phyloP scores from a whole-genome alignment of 2,888 invertebrate species.

The Ichneumoninae sp. region DNA sequence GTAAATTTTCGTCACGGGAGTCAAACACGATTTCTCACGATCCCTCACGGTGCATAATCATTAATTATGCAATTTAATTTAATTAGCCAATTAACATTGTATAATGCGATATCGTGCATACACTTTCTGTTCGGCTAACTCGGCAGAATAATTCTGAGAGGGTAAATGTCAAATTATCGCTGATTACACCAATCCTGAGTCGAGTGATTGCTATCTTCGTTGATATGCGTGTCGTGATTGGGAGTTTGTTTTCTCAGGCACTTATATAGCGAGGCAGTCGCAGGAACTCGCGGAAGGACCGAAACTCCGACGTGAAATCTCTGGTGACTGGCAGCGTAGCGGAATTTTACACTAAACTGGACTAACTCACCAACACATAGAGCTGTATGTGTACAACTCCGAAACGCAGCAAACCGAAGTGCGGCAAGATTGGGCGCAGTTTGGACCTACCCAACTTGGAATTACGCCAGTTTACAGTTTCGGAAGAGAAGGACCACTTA shows the following conservation, averaged over 20 bases:
- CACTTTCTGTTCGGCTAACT: not conserved
- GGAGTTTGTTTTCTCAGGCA: slow-evolving; percentile 31
- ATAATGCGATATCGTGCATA: not conserved
- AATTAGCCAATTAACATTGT: too few relatives aligned
- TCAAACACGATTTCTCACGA: too few relatives aligned
- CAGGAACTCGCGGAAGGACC: slow-evolving; percentile 27
- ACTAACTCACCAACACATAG: slow-evolving; percentile 12
- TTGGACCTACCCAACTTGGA: slow-evolving; percentile 68
- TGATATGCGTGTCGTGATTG: slow-evolving; percentile 30
- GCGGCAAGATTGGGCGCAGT: slow-evolving; percentile 63
- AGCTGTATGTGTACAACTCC: slow-evolving; percentile 33
- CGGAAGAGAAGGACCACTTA: slow-evolving; percentile 81
- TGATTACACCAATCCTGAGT: slow-evolving; percentile 13
- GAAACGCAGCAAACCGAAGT: slow-evolving; percentile 62
- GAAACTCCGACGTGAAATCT: slow-evolving; percentile 31
- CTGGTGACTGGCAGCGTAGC: slow-evolving; percentile 42
- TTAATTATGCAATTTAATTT: too few relatives aligned
- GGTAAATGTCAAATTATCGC: slow-evolving; percentile 19
- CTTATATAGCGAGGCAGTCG: slow-evolving; percentile 40
- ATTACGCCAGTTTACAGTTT: slow-evolving; percentile 61
- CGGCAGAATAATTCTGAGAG: not conserved
- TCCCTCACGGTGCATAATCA: not conserved
- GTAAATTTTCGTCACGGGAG: too few relatives aligned
- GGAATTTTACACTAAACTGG: slow-evolving; percentile 49
- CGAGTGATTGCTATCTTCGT: slow-evolving; percentile 23